Base-by-base conservation (phyloP, 1,140 invertebrate genomes). In the Eubasilissa regina region DNA sequence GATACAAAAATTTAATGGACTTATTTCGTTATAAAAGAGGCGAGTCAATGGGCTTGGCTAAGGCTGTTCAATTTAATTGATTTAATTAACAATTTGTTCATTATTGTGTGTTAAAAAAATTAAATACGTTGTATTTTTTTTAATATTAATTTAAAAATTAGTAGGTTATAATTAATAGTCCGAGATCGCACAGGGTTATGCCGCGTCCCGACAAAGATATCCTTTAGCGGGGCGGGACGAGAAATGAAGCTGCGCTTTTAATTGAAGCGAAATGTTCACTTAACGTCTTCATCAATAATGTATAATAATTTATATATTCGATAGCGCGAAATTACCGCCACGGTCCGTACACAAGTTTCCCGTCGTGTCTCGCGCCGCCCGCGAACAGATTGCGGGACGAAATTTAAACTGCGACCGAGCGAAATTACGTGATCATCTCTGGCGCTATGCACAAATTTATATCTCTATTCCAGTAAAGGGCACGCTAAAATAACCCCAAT, bases 251-350 rank as follows among this genome's bases (percentile, higher is more conserved):
- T 75, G 77, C 58, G 77, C 55, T 76, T 81, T 76, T 81, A 81
- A 81, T 81, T 81, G 80, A 81, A 80, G 80, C 70, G 66, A 78
- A 82, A 78, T 77, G 76, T 79, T 77, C 81, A 76, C 81, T 82
- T 82, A 82, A 82, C 73, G 81, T 82, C 81, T 82, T 82, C 81
- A 82, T 82, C 81, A 82, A 79, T 82, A 62, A 74, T 79, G 81
- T 77, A 75, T 82, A 82, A 75, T 82, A 82, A 82, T 82, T 80
- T 80, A 82, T 82, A 77, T 77, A 78, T 73, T 55, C 58, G 53
- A 78, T 64, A 53, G 68, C 58, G 68, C 55, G 58, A 76, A 81
- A 81, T 81, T 76, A 73, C 64, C 48, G 19, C 70, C 13, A 25
- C 74, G 11, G 43, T 12, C 15, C 12, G 62, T 25, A 9, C 53